Evolutionary conservation across 2,888 invertebrate genomes (phyloP).

Genomic region (Luffia ferchaultella): DNA sequence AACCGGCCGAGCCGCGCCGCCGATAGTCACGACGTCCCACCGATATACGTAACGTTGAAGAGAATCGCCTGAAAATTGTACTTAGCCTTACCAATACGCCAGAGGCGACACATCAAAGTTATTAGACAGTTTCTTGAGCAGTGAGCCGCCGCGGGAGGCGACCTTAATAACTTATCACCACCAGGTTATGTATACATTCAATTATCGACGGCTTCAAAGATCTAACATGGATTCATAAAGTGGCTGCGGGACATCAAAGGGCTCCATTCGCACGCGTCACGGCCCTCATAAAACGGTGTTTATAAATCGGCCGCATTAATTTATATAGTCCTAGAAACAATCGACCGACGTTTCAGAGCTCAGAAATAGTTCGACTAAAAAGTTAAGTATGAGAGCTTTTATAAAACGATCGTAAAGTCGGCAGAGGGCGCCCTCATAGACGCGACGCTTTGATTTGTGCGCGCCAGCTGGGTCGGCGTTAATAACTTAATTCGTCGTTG

Average conservation of each 20-base stretch:
- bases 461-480: conserved; percentile 57
- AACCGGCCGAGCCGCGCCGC: conserved; percentile 43
- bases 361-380: conserved; percentile 2
- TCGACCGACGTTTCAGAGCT: conserved; percentile 20
- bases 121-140: conserved; percentile 24
- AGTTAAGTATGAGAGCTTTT: conserved; percentile 30
- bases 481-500: conserved; percentile 66
- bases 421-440: conserved; percentile 28
- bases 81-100: conserved; percentile 30
- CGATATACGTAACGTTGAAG: too few relatives aligned
- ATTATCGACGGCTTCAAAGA: conserved; percentile 44
- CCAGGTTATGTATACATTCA: conserved; percentile 19
- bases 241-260: conserved; percentile 42
- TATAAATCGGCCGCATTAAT: conserved; percentile 47
- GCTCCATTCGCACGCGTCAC: conserved; percentile 23
- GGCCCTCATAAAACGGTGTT: conserved; percentile 40
- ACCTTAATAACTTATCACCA: conserved; percentile 21
- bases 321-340: conserved; percentile 55
- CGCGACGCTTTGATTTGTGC: conserved; percentile 60
- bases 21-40: conserved; percentile 18
- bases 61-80: too few relatives aligned
- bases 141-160: conserved; percentile 20
- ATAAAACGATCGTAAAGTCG: conserved; percentile 56
- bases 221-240: conserved; percentile 27
- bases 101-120: conserved; percentile 35